Conservation (phyloP, 1,140 invertebrate genomes). For the Drosophila cardini region DNA sequence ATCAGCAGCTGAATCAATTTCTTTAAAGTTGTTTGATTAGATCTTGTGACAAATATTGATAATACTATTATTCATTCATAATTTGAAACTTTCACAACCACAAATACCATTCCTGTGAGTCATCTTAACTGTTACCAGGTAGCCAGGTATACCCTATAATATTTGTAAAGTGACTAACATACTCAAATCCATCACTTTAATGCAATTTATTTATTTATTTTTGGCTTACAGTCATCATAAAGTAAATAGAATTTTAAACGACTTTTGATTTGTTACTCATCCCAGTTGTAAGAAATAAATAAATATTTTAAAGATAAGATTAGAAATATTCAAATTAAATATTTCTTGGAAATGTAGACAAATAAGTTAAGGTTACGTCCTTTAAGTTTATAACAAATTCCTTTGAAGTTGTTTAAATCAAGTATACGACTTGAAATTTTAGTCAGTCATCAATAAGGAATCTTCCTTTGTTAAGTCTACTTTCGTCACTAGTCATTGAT, state of each 20-base stretch:
- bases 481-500: no score
- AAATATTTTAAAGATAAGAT: conserved; percentile 10
- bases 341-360: neutral
- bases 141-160: no score
- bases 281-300: neutral
- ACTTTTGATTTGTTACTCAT: conserved; percentile 18
- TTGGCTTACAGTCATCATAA: neutral
- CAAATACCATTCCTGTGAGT: neutral
- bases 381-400: no score
- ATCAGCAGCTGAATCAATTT: conserved; percentile 3
- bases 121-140: neutral
- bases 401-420: no score
- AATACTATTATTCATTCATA: conserved; percentile 1
- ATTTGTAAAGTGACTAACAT: no score
- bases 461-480: no score
- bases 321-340: conserved; percentile 6
- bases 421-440: no score
- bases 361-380: no score
- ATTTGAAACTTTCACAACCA: neutral
- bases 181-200: neutral
- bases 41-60: neutral
- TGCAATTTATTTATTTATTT: neutral
- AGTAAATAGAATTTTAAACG: neutral
- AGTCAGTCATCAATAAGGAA: no score
- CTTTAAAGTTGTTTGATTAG: no score